phyloP scores from a whole-genome alignment of 2,113 vertebrate species.

The Marmota flaviventris region DNA sequence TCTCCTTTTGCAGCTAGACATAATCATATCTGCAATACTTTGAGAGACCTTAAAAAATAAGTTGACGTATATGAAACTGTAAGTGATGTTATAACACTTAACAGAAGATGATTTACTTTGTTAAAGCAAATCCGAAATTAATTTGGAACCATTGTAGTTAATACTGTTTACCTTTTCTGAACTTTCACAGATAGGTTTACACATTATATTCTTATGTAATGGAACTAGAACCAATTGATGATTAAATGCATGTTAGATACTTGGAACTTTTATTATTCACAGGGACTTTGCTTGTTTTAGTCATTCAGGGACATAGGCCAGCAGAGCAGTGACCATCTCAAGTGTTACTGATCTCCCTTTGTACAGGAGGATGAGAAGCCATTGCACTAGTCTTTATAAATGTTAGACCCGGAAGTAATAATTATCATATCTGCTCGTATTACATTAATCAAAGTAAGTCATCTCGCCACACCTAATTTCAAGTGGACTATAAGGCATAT shows the following conservation, averaged over 20 bases:
- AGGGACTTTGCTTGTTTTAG: background rate
- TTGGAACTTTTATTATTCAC: background rate
- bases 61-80: constrained; percentile 5
- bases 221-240: background rate
- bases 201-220: background rate
- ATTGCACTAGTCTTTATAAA: background rate
- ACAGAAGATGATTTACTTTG: background rate
- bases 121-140: constrained; percentile 58
- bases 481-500: background rate
- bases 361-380: background rate
- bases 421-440: background rate
- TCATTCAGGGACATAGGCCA: background rate
- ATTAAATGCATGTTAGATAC: background rate
- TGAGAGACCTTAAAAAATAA: background rate
- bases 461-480: constrained; percentile 40
- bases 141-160: constrained; percentile 3
- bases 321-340: background rate
- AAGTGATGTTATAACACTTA: background rate
- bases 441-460: constrained; percentile 45
- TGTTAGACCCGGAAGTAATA: background rate
- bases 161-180: background rate
- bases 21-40: background rate
- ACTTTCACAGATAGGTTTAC: constrained; percentile 7
- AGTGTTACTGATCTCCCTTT: background rate
- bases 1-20: background rate